Conservation (phyloP, 2,113 vertebrate genomes). For the Megaleporinus macrocephalus region DNA sequence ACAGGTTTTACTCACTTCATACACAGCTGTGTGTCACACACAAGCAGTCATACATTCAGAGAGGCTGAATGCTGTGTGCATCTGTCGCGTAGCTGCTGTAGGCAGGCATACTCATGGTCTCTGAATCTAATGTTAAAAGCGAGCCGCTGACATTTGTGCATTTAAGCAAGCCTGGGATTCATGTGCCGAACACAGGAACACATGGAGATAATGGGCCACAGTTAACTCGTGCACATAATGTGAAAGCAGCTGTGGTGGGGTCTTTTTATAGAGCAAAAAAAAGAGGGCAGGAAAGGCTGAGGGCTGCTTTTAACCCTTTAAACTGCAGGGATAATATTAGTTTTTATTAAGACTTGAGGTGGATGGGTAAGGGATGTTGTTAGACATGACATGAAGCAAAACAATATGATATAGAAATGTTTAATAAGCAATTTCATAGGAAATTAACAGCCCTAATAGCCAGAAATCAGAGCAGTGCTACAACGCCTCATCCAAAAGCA, state of each 20-base stretch:
- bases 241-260: not conserved
- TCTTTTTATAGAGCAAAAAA: conserved; percentile 14
- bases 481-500: too few species aligned
- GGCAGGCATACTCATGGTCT: not conserved
- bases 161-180: not conserved
- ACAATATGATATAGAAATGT: too few species aligned
- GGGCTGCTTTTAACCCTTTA: conserved; percentile 13
- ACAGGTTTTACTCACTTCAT: conserved; percentile 17
- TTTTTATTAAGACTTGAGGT: too few species aligned
- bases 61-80: not conserved
- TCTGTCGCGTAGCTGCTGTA: not conserved
- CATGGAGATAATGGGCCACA: not conserved
- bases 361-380: too few species aligned
- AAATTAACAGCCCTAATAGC: too few species aligned
- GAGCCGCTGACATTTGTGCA: not conserved
- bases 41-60: not conserved
- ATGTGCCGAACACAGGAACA: too few species aligned
- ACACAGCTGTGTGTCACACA: not conserved
- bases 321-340: too few species aligned
- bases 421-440: too few species aligned
- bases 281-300: not conserved
- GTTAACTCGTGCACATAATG: not conserved
- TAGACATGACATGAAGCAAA: too few species aligned
- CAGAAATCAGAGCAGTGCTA: too few species aligned
- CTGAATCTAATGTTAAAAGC: not conserved